Evolutionary conservation across 2,113 vertebrate species (phyloP).

Genomic region (Malurus melanocephalus): DNA sequence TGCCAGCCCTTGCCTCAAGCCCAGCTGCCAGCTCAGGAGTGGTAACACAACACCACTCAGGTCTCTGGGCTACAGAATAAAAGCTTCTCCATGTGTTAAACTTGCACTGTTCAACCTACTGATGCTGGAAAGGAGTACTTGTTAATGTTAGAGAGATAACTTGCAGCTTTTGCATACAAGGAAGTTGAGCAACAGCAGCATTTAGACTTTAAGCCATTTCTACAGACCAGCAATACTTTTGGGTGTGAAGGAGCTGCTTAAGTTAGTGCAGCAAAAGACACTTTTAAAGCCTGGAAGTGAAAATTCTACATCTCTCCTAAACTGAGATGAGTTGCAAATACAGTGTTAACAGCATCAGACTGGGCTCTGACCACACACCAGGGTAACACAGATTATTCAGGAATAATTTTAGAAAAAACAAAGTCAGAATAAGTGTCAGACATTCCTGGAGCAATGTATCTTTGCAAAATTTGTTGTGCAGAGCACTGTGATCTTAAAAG

Average conservation of each 20-base stretch:
- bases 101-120: background rate
- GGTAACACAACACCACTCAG: background rate
- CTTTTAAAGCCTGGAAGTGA: background rate
- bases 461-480: background rate
- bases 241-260: background rate
- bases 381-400: background rate
- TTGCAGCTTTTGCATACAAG: background rate
- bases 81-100: conserved; percentile 26
- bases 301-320: background rate
- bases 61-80: conserved; percentile 16
- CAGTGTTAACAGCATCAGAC: background rate
- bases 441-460: background rate
- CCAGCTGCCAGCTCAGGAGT: background rate
- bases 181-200: background rate
- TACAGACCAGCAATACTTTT: background rate
- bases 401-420: background rate
- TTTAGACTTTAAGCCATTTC: background rate
- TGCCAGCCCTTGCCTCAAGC: conserved; percentile 26
- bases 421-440: background rate
- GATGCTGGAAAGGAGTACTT: conserved; percentile 17
- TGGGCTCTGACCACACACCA: background rate
- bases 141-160: background rate
- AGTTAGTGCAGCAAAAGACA: background rate
- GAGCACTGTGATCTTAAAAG: background rate
- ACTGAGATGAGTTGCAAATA: background rate